These are phyloP conservation scores for Maniola jurtina DNA, from an alignment of 1,140 invertebrate genomes.

Conservation along the genomic window DNA sequence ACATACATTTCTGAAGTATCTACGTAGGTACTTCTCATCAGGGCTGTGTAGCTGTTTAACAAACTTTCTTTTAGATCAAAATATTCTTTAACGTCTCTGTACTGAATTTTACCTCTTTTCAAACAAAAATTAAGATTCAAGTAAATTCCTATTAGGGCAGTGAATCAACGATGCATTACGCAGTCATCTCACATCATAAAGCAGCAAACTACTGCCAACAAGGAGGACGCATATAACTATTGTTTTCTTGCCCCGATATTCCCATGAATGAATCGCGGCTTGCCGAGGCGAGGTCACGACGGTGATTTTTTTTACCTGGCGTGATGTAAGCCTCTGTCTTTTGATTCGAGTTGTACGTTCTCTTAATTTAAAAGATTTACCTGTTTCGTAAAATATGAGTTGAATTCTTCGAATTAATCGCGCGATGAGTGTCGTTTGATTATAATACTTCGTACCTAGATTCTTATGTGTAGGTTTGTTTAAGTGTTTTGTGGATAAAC, in stretches of 20 bases:
- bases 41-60: too few species aligned
- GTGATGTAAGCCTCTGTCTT: constrained; percentile 53
- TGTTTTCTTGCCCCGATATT: constrained; percentile 58
- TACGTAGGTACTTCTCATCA: too few species aligned
- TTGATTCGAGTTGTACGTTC: constrained; percentile 27
- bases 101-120: too few species aligned
- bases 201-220: not conserved
- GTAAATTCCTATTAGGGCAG: too few species aligned
- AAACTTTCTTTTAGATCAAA: too few species aligned
- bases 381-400: not conserved
- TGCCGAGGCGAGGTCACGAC: constrained; percentile 56
- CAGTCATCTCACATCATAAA: not conserved
- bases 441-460: not conserved
- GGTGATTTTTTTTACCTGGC: constrained; percentile 57
- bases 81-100: too few species aligned
- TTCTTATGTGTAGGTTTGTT: constrained; percentile 5
- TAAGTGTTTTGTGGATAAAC: not conserved
- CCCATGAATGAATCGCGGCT: constrained; percentile 57
- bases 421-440: not conserved
- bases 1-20: too few species aligned
- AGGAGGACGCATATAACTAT: constrained; percentile 31
- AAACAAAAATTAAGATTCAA: too few species aligned
- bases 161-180: not conserved
- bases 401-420: not conserved
- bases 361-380: constrained; percentile 11